Percentiles rank a stretch among this genome's conserved stretches.
These are phyloP conservation scores for Zaprionus ornatus DNA, from an alignment of 1,140 invertebrate species.

Conservation along the genomic window DNA sequence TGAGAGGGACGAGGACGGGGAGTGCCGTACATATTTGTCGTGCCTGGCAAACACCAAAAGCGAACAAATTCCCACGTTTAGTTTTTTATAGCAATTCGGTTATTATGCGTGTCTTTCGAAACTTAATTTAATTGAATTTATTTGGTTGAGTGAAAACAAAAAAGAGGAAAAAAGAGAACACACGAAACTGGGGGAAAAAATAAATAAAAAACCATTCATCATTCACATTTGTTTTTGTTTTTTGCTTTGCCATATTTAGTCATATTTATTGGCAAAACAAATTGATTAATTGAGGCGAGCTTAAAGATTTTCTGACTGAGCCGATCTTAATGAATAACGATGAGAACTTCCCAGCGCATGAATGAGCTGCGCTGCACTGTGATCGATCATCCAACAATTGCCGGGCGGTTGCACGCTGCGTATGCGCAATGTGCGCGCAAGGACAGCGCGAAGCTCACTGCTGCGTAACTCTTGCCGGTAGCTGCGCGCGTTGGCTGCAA, in stretches of 20 bases:
- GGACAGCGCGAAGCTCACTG: constrained; percentile 38
- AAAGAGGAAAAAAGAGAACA: constrained; percentile 32
- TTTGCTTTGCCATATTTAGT: constrained; percentile 64
- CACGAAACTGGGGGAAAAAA: constrained; percentile 4
- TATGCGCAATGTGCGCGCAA: constrained; percentile 40
- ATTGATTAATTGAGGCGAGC: constrained; percentile 71
- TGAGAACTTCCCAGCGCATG: constrained; percentile 54
- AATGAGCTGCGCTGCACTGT: too few species aligned
- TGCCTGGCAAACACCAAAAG: constrained; percentile 60
- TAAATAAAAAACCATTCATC: constrained; percentile 58
- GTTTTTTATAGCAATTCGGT: constrained; percentile 38
- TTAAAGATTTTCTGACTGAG: constrained; percentile 11
- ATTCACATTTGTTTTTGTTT: constrained; percentile 24
- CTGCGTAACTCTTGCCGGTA: constrained; percentile 46
- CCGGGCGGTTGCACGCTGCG: constrained; percentile 36
- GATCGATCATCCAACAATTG: background rate
- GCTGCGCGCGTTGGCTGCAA: constrained; percentile 30
- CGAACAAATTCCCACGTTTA: constrained; percentile 72
- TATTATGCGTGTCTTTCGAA: constrained; percentile 57
- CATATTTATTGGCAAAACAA: constrained; percentile 77
- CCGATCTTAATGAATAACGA: constrained; percentile 40
- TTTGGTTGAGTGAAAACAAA: constrained; percentile 65
- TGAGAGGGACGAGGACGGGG: background rate
- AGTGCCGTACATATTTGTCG: constrained; percentile 58
- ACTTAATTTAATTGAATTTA: constrained; percentile 72